A percentile compares a stretch with the other conserved stretches of the same genome.
phyloP scores from a whole-genome alignment of 2,888 invertebrate species.

The Caenorhabditis sinica region DNA sequence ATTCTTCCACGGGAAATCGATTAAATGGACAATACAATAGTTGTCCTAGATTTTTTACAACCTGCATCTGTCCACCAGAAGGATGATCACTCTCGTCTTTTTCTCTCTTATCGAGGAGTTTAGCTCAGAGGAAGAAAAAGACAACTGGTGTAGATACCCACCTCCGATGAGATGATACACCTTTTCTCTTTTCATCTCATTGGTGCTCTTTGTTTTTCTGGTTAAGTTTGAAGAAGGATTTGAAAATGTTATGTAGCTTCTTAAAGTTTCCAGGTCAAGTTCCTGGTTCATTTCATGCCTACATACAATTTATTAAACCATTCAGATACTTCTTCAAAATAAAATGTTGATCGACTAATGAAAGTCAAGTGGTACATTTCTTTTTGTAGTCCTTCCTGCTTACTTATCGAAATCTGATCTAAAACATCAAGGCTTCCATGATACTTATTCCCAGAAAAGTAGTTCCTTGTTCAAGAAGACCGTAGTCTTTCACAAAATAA shows the following conservation, averaged over 20 bases:
- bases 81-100: not conserved
- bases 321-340: no score
- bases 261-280: not conserved
- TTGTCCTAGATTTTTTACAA: slow-evolving; percentile 26
- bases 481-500: no score
- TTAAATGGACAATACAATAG: slow-evolving; percentile 1
- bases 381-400: not conserved
- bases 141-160: slow-evolving; percentile 44
- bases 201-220: slow-evolving; percentile 7
- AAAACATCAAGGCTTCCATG: not conserved
- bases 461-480: not conserved
- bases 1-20: not conserved
- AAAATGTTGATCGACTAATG: not conserved
- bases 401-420: no score
- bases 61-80: slow-evolving; percentile 37
- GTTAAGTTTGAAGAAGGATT: not conserved
- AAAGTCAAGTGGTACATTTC: not conserved
- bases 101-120: not conserved
- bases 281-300: no score
- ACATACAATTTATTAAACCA: no score
- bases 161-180: slow-evolving; percentile 26
- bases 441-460: not conserved
- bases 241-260: not conserved
- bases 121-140: slow-evolving; percentile 10
- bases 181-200: slow-evolving; percentile 7